Percentiles rank a stretch among this genome's conserved stretches.
These are phyloP conservation scores for Danio albolineatus DNA, from an alignment of 2,797 vertebrate genomes.

Conservation along the genomic window DNA sequence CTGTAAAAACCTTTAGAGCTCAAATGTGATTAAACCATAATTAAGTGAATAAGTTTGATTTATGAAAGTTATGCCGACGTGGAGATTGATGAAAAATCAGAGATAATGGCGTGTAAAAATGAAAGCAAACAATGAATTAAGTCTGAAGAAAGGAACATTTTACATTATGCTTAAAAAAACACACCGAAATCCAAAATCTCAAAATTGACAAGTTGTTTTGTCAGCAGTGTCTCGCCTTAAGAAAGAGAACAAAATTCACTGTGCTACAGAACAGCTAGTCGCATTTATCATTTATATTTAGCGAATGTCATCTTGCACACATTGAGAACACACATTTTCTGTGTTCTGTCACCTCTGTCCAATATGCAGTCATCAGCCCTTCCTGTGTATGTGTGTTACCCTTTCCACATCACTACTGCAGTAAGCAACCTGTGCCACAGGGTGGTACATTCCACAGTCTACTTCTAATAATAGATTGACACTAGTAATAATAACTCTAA, in stretches of 20 bases:
- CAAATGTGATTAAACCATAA: no score
- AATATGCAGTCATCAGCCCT: neutral
- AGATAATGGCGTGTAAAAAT: no score
- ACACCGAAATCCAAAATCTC: no score
- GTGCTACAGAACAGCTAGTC: neutral
- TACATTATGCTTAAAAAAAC: no score
- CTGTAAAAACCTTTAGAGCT: no score
- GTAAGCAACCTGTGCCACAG: constrained; percentile 46
- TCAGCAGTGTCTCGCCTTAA: neutral
- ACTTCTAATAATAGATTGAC: neutral
- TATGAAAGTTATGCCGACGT: no score
- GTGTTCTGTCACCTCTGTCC: neutral
- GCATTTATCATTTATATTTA: neutral
- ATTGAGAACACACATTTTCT: neutral
- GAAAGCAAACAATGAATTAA: no score
- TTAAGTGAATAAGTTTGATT: no score
- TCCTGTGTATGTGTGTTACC: neutral
- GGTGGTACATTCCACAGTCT: constrained; percentile 51
- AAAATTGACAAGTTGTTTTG: no score
- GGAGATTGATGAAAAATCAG: no score
- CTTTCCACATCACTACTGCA: constrained; percentile 21
- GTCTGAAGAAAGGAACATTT: no score
- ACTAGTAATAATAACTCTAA: no score
- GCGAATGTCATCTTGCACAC: neutral
- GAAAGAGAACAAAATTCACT: neutral